These are phyloP conservation scores for Perca fluviatilis DNA, from an alignment of 2,113 vertebrate genomes.

Conservation along the genomic window DNA sequence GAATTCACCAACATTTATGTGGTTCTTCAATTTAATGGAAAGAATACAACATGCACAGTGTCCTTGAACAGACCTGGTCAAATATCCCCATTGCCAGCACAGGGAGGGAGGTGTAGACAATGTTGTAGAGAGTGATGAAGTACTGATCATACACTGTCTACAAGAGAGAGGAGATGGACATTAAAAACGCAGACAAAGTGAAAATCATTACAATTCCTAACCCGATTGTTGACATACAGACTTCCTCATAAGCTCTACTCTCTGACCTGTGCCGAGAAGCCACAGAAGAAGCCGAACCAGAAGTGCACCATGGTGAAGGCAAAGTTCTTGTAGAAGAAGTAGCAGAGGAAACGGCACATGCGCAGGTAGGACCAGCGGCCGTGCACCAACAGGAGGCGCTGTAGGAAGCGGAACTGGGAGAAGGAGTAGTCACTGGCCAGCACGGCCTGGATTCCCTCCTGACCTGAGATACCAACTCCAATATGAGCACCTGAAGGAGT, in stretches of 20 bases:
- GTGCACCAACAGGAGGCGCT: conserved; percentile 94
- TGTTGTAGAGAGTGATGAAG: conserved; percentile 98
- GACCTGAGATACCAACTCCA: conserved; percentile 95
- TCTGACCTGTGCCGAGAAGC: conserved; percentile 95
- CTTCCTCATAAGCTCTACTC: neutral
- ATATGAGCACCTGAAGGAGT: conserved; percentile 89
- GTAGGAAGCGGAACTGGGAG: conserved; percentile 96
- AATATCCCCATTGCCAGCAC: conserved; percentile 98
- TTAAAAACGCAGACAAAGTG: conserved; percentile 66
- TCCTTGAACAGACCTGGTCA: conserved; percentile 88
- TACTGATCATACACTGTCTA: conserved; percentile 97
- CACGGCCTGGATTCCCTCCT: conserved; percentile 96
- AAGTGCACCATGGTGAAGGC: conserved; percentile 99
- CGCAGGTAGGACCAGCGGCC: conserved; percentile 98
- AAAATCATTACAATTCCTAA: neutral
- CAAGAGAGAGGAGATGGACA: conserved; percentile 11
- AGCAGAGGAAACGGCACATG: conserved; percentile 98
- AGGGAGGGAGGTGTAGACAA: conserved; percentile 95
- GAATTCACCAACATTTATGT: neutral
- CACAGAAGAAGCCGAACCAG: conserved; percentile 98
- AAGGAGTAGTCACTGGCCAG: conserved; percentile 95
- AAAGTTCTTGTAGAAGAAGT: conserved; percentile 99
- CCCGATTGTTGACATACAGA: neutral
- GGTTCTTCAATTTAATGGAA: neutral
- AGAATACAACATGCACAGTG: neutral